Evolutionary conservation across 2,113 vertebrate species (phyloP).

Genomic region (Neofelis nebulosa): DNA sequence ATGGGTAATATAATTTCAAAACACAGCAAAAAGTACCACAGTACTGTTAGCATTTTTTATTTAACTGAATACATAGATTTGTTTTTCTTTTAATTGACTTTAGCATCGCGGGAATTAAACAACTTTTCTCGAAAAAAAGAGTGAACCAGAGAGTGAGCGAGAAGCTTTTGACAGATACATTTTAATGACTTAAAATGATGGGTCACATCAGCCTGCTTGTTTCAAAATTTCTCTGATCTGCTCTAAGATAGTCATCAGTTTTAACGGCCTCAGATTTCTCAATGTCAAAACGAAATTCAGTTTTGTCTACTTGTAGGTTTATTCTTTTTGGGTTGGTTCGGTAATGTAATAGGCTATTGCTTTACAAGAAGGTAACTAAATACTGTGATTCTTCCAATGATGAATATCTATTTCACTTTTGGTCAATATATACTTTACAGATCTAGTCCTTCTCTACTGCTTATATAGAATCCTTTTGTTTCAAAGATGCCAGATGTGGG

Average conservation of each 20-base stretch:
- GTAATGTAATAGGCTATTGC: not conserved
- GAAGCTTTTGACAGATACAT: not conserved
- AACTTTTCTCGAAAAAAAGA: not conserved
- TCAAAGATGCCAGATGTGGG: not conserved
- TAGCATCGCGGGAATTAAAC: not conserved
- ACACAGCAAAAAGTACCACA: not conserved
- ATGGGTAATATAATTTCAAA: not conserved
- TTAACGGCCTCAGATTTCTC: not conserved
- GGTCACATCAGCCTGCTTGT: not conserved
- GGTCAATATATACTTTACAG: not conserved
- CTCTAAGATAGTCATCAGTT: not conserved
- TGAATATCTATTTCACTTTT: not conserved
- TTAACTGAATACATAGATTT: not conserved
- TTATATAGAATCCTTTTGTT: not conserved
- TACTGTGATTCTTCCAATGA: not conserved
- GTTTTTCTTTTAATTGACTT: slow-evolving; percentile 28
- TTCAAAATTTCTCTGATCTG: slow-evolving; percentile 9
- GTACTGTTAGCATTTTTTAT: not conserved
- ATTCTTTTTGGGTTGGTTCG: not conserved
- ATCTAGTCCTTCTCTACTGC: not conserved
- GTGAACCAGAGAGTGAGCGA: not conserved
- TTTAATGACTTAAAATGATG: not conserved
- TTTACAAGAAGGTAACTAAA: slow-evolving; percentile 13
- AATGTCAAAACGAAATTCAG: not conserved
- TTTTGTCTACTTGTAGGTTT: not conserved